phyloP scores from a whole-genome alignment of 2,113 vertebrate genomes.

The Callipepla squamata region DNA sequence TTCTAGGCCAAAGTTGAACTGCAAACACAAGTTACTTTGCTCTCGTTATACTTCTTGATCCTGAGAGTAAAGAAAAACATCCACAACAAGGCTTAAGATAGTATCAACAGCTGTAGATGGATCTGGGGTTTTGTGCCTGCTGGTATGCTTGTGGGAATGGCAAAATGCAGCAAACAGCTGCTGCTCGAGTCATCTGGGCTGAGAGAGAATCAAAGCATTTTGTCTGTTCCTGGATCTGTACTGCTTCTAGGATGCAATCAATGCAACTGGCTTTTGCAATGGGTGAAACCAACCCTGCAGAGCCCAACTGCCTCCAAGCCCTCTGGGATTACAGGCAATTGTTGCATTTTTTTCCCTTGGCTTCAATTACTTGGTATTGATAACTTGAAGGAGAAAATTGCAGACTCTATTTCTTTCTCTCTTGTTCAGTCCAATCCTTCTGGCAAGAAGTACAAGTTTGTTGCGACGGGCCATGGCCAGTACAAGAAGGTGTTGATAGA shows the following conservation, averaged over 20 bases:
- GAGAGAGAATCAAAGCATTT: background rate
- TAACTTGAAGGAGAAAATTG: background rate
- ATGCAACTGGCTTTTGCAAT: background rate
- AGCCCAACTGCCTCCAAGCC: background rate
- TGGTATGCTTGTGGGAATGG: background rate
- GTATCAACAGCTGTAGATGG: background rate
- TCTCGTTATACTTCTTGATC: background rate
- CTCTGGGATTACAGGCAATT: background rate
- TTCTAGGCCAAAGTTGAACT: background rate
- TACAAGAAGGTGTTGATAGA: conserved; percentile 88
- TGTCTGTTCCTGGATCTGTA: background rate
- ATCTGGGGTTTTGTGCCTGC: background rate
- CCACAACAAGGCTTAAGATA: background rate
- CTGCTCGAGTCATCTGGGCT: background rate
- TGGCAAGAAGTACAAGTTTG: conserved; percentile 87
- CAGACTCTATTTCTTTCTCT: conserved; percentile 2
- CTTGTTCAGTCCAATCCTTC: conserved; percentile 72
- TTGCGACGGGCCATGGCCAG: conserved; percentile 89
- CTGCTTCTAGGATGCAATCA: background rate
- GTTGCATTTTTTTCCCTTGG: background rate
- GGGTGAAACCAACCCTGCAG: background rate
- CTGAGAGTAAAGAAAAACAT: background rate
- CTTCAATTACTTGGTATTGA: background rate
- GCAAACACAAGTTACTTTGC: background rate
- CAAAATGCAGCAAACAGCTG: background rate